Evolutionary conservation across 2,797 vertebrate species (phyloP).

Genomic region (Mionectes olivaceus): DNA sequence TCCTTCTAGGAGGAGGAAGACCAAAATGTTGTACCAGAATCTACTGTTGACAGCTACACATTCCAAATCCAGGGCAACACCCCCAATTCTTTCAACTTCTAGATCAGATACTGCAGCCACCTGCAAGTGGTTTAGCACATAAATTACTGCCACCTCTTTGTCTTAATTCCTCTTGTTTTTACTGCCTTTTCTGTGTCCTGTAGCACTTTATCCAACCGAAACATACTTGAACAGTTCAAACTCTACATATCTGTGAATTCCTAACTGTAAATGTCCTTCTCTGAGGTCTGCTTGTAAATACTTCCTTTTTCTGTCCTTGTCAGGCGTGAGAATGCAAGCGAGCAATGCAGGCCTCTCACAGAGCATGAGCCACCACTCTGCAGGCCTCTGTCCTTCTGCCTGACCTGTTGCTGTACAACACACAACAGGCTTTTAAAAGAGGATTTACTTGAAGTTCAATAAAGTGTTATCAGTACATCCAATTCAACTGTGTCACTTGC

Average conservation of each 20-base stretch:
- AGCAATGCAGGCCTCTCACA: not conserved
- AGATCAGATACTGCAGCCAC: slow-evolving; percentile 27
- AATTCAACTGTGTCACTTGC: not conserved
- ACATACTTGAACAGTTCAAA: slow-evolving; percentile 80
- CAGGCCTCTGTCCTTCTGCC: not conserved
- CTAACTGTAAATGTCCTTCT: slow-evolving; percentile 22
- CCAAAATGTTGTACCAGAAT: slow-evolving; percentile 86
- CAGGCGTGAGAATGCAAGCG: not conserved
- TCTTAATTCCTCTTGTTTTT: slow-evolving; percentile 62
- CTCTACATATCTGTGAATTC: slow-evolving; percentile 69
- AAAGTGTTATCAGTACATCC: slow-evolving; percentile 33
- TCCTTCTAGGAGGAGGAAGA: slow-evolving; percentile 88
- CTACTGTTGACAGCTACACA: slow-evolving; percentile 85
- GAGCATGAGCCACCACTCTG: not conserved
- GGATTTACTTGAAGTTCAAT: slow-evolving; percentile 41
- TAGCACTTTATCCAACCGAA: slow-evolving; percentile 79
- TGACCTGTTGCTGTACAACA: not conserved
- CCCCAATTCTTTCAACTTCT: slow-evolving; percentile 90
- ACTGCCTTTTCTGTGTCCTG: slow-evolving; percentile 72
- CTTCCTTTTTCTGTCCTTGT: slow-evolving; percentile 1
- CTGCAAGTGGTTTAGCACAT: slow-evolving; percentile 53
- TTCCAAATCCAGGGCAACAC: slow-evolving; percentile 87
- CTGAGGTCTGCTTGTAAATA: slow-evolving; percentile 73
- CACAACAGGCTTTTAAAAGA: slow-evolving; percentile 44
- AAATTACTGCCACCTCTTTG: slow-evolving; percentile 77